A percentile compares a stretch with the other conserved stretches of the same genome.
These are phyloP conservation scores for Heliconius charithonia DNA, from an alignment of 2,888 invertebrate genomes.

Conservation along the genomic window DNA sequence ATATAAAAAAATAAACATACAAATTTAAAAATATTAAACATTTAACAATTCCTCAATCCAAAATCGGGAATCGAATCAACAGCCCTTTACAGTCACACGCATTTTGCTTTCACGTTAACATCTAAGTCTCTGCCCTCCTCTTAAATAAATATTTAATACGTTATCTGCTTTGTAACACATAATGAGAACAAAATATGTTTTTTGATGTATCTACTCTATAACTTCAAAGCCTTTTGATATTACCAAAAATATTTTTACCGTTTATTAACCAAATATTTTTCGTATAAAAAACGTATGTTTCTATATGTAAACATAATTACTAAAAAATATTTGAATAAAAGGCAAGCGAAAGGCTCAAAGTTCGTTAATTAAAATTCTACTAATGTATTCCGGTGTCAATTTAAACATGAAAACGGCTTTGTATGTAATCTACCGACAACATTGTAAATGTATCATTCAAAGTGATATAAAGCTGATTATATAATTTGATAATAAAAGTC, in stretches of 20 bases:
- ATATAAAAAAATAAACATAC: no score
- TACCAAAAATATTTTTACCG: background rate
- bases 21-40: no score
- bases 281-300: no score
- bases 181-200: background rate
- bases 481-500: constrained; percentile 15
- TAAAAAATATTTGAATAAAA: constrained; percentile 12
- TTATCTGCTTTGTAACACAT: background rate
- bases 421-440: constrained; percentile 33
- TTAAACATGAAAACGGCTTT: constrained; percentile 38
- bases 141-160: background rate
- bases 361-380: constrained; percentile 20
- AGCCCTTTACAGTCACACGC: no score
- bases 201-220: background rate
- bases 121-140: no score
- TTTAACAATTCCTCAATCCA: no score
- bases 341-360: background rate
- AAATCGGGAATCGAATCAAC: no score
- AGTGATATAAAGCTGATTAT: constrained; percentile 13
- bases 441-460: constrained; percentile 35
- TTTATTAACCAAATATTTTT: background rate
- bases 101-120: no score
- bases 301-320: background rate
- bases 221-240: background rate
- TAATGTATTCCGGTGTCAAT: constrained; percentile 49